These are phyloP conservation scores for Eonycteris spelaea DNA, from an alignment of 2,113 vertebrate genomes.

Conservation along the genomic window DNA sequence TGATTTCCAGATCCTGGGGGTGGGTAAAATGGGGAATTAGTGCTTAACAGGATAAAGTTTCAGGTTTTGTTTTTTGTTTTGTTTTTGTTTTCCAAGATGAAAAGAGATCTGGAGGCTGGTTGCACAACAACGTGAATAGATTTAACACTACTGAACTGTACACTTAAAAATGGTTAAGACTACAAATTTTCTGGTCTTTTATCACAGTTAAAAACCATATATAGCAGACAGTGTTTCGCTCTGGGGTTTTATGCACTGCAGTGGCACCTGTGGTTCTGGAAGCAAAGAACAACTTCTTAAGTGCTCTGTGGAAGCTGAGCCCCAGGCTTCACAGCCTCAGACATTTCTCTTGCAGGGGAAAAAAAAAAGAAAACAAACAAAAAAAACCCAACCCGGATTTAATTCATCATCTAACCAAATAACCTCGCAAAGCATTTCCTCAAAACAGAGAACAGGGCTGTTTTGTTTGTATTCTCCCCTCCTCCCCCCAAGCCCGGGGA, in stretches of 20 bases:
- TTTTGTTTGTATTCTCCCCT: background rate
- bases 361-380: no score
- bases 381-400: background rate
- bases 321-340: background rate
- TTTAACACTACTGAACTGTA: background rate
- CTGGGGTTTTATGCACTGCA: background rate
- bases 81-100: background rate
- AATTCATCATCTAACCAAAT: conserved; percentile 55
- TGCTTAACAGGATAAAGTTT: background rate
- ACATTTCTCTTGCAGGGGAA: background rate
- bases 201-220: background rate
- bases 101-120: background rate
- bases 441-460: conserved; percentile 34
- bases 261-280: background rate
- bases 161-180: background rate
- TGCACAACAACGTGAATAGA: background rate
- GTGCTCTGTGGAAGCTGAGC: background rate
- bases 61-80: background rate
- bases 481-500: background rate
- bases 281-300: background rate
- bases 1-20: background rate
- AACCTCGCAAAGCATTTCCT: conserved; percentile 29
- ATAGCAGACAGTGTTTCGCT: background rate
- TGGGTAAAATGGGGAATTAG: background rate
- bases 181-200: background rate